Evolutionary conservation across 1,140 invertebrate genomes (phyloP), one percentile per base, ranked within the genome.

Genomic region (Heliconius eleuchia): DNA sequence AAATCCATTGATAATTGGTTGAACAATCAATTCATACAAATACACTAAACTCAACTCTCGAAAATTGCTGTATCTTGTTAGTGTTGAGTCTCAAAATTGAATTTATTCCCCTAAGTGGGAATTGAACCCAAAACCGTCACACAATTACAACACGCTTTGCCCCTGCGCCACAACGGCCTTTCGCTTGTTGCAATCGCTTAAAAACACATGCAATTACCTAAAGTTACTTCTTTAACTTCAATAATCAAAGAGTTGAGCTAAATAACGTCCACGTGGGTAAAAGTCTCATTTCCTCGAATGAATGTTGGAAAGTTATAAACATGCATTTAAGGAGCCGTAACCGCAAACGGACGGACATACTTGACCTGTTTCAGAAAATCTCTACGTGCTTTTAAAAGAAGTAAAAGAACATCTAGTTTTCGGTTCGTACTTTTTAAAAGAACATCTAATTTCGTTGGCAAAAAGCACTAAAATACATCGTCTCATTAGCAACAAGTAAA

Each of bases 271-370:
- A 30, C 60, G 23, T 66, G 60, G 3, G 27, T 30, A 66, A 30
- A 66, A 66, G 27, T 66, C 13, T 66, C 30, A 66, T 66, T 66
- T 66, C 23, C 19, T 42, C 74, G 34, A 66, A 66, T 66, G 42
- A 46, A 46, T 16, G 37, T 52, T 30, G 4, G 74, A 39, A 75
- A 73, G 52, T 66, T 66, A 75, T 75, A 75, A 34, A 27, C n/a
- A 46, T 76, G 57, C 19, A 70, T 42, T 66, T 46, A 71, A 76
- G 74, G 66, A 76, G 46, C 34, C 39, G 57, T 70, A 46, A 23
- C 74, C 74, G 27, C 57, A 76, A 42, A 76, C 74, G 74, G 74
- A 76, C 74, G 74, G 74, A 75, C 74, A 66, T 60, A 75, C 74
- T 76, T 76, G 74, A 76, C 74, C 74, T 39, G 74, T 71, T 71